Evolutionary conservation across 2,797 vertebrate species (phyloP).

Genomic region (Enteromius thamalakanensis): DNA sequence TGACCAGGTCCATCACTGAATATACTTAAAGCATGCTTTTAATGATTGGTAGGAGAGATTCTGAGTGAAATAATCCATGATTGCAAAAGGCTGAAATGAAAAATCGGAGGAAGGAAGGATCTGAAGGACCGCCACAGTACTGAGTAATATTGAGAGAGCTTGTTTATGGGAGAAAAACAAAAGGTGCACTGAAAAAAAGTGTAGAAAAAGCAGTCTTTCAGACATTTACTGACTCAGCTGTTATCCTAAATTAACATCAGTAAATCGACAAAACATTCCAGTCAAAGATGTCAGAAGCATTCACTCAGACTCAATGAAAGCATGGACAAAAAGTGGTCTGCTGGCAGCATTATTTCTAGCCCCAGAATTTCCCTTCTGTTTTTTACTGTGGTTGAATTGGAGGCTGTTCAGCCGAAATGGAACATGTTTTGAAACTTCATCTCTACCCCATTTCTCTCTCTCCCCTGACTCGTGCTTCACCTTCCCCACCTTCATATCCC

Average conservation of each 20-base stretch:
- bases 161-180: neutral
- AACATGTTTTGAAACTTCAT: slow-evolving; percentile 61
- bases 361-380: slow-evolving; percentile 50
- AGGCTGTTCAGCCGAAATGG: slow-evolving; percentile 54
- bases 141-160: neutral
- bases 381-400: slow-evolving; percentile 57
- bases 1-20: neutral
- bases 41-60: neutral
- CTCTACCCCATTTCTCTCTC: slow-evolving; percentile 36
- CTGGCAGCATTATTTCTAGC: slow-evolving; percentile 46
- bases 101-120: too few relatives aligned
- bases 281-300: slow-evolving; percentile 58
- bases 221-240: slow-evolving; percentile 28
- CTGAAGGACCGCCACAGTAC: neutral
- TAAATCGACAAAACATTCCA: slow-evolving; percentile 29
- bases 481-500: slow-evolving; percentile 31
- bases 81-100: neutral
- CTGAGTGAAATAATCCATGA: neutral
- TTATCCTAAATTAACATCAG: slow-evolving; percentile 22
- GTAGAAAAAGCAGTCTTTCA: slow-evolving; percentile 10
- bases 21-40: neutral
- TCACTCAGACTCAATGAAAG: slow-evolving; percentile 42
- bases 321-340: slow-evolving; percentile 42
- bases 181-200: neutral
- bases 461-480: slow-evolving; percentile 17